These are phyloP conservation scores for Motacilla alba DNA, from an alignment of 2,113 vertebrate species.

Conservation along the genomic window DNA sequence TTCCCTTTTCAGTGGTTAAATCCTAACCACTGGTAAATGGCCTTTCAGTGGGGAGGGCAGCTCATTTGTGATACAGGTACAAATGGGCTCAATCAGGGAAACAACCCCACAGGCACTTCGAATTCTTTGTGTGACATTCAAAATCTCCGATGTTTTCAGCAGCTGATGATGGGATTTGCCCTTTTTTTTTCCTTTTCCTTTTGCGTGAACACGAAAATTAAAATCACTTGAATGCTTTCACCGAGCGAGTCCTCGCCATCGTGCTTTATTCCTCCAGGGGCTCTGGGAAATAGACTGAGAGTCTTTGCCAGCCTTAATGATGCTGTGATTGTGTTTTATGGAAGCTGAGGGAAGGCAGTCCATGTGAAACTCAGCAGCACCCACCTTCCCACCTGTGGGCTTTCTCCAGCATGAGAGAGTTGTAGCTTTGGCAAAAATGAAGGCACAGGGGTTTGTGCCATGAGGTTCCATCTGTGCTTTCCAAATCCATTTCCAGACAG, in stretches of 20 bases:
- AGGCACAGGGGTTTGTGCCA: not conserved
- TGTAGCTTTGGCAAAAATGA: not conserved
- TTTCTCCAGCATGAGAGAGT: fast-evolving
- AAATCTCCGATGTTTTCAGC: not conserved
- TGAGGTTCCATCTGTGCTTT: not conserved
- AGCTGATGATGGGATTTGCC: not conserved
- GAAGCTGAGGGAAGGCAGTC: not conserved
- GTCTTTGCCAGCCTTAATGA: not conserved
- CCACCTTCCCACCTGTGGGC: not conserved
- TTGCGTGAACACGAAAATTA: not conserved
- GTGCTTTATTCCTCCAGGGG: not conserved
- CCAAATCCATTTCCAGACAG: not conserved
- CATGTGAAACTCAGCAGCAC: not conserved
- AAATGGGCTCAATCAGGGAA: not conserved
- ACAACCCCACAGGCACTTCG: not conserved
- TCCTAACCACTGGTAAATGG: not conserved
- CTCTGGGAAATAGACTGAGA: not conserved
- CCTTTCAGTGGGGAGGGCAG: not conserved
- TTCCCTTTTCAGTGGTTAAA: not conserved
- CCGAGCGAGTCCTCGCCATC: not conserved
- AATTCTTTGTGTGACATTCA: not conserved
- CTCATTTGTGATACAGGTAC: not conserved
- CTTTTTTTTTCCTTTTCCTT: not conserved
- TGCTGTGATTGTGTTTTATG: not conserved
- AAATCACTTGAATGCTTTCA: not conserved